phyloP scores from a whole-genome alignment of 2,888 invertebrate species.

The Apoda limacodes region DNA sequence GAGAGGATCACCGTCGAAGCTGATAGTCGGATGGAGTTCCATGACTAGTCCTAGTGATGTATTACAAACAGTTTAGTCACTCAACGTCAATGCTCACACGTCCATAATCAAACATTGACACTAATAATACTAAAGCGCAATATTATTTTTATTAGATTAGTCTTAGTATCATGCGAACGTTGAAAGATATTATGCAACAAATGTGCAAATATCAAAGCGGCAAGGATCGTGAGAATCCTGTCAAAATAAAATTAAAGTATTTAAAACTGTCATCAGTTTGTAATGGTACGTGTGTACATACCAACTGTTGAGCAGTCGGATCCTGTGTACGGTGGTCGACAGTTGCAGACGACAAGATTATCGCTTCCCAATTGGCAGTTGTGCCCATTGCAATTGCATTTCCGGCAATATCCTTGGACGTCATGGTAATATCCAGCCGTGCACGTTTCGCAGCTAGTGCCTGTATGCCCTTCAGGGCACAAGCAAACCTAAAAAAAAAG shows the following conservation, averaged over 20 bases:
- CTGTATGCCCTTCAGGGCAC: constrained; percentile 85
- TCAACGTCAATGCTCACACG: no score
- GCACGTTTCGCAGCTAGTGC: constrained; percentile 87
- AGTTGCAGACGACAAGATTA: constrained; percentile 76
- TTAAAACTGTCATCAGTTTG: no score
- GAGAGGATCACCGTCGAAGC: constrained; percentile 25
- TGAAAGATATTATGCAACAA: no score
- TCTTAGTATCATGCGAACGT: no score
- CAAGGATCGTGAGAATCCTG: no score
- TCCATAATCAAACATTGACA: no score
- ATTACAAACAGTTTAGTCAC: constrained; percentile 17
- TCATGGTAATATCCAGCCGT: constrained; percentile 79
- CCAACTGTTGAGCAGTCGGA: constrained; percentile 67
- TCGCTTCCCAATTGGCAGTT: constrained; percentile 72
- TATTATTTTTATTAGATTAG: no score
- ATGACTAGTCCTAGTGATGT: constrained; percentile 45
- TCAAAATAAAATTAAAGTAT: no score
- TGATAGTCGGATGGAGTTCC: constrained; percentile 53
- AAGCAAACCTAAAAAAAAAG: constrained; percentile 67
- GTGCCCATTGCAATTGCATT: constrained; percentile 83
- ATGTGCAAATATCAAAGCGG: no score
- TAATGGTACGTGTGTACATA: no score
- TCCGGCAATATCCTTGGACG: constrained; percentile 70
- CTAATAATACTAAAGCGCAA: no score
- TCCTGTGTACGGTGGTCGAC: constrained; percentile 77